Evolutionary conservation across 2,888 invertebrate species (phyloP).

Genomic region (Tribolium freemani): DNA sequence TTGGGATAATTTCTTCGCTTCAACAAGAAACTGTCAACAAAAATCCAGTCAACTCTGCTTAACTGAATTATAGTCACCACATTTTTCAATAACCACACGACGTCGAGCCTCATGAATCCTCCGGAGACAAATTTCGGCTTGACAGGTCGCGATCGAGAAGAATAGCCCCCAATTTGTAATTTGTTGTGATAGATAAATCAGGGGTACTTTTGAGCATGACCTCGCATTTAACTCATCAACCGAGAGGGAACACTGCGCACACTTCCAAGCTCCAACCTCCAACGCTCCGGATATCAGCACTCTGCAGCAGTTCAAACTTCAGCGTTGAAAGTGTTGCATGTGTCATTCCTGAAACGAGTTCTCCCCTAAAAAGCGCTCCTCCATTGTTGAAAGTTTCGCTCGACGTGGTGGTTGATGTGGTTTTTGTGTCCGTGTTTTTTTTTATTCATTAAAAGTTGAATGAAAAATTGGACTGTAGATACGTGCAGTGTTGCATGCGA

Average conservation of each 20-base stretch:
- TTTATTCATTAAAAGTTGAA: not conserved
- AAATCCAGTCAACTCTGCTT: too few relatives aligned
- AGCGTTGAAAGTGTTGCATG: constrained; percentile 33
- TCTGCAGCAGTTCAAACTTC: constrained; percentile 30
- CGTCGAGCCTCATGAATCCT: not conserved
- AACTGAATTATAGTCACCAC: too few relatives aligned
- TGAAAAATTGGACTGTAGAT: not conserved
- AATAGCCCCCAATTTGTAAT: not conserved
- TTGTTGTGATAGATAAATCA: not conserved
- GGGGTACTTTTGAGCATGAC: constrained; percentile 26
- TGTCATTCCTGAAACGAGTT: not conserved
- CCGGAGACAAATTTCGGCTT: not conserved
- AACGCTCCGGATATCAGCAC: constrained; percentile 14
- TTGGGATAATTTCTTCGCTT: too few relatives aligned
- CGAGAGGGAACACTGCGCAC: constrained; percentile 33
- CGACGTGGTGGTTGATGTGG: not conserved
- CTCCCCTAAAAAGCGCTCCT: too few relatives aligned
- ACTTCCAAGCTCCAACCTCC: constrained; percentile 28
- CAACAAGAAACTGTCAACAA: too few relatives aligned
- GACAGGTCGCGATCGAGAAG: not conserved
- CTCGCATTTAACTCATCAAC: constrained; percentile 24
- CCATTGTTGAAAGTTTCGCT: not conserved
- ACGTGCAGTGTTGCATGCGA: not conserved
- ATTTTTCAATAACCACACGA: too few relatives aligned
- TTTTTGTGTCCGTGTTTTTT: not conserved